Base-by-base conservation (phyloP, 1,140 invertebrate genomes). In the Drosophila rhopaloa region DNA sequence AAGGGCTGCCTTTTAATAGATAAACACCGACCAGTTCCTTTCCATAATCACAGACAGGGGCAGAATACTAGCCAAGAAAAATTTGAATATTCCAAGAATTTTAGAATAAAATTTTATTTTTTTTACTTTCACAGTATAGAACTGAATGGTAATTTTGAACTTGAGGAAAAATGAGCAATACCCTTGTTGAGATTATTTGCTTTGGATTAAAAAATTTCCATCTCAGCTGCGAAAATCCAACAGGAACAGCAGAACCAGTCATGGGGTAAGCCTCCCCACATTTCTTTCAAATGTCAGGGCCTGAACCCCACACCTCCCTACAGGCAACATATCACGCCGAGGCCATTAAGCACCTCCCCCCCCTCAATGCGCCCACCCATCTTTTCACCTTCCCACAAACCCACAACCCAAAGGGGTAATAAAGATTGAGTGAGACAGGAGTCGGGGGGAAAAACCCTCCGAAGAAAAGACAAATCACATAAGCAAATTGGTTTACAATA, bases 401-500 rank as follows among this genome's bases (percentile, higher is more conserved):
- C 65, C 46, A 46, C 65, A 59, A 14, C 70, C 56, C 40, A 27
- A 54, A 53, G 47, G 60, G 61, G 61, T 67, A 76, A 76, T 76
- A 76, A 76, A 76, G 72, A 58, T 47, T 50, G 44, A 51, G 41
- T 41, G 48, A 44, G 60, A 76, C 60, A 51, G 37, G 44, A 66
- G 54, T 43, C 9, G 38, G 2, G 13, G 38, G 41, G 50, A 35
- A 71, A 70, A 58, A 48, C 66, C 66, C 58, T 72, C 68, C 19
- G 67, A 46, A 46, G 67, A 75, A 76, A 71, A 88, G 83, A 88
- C 83, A 88, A 88, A 88, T 88, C 83, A 82, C 83, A 77, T 57
- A 70, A 81, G 79, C 83, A 88, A 88, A 88, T 88, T 88, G 83
- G 83, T 83, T 86, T 88, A 86, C 83, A 86, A 86, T 86, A 86